Base-by-base conservation (phyloP, 2,888 invertebrate species). In the Eutolmus rufibarbis region DNA sequence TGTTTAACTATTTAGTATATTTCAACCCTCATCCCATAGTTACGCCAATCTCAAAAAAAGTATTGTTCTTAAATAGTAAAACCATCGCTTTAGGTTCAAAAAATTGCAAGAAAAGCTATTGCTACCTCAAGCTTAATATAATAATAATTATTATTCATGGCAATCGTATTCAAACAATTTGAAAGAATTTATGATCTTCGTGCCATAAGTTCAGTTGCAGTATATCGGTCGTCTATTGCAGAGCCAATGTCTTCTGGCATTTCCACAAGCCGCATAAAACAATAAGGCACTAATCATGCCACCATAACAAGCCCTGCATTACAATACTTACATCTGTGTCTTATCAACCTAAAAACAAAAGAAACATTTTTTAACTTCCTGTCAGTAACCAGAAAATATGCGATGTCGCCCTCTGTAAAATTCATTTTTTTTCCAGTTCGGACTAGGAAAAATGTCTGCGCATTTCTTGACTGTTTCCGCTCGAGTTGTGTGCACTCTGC, bases 271-370 rank as follows among this genome's bases (percentile, higher is more conserved):
- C 43, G n/a, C 85, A 31, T 74, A n/a, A 66, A 66, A 66, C 74
- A 85, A 74, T 85, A 85, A 85, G 40, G 85, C 74, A 74, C 74
- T 74, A 85, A 74, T 74, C 85, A 85, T 74, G 85, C 85, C 85
- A 85, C 40, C 74, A 85, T 85, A 85, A 85, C 74, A 74, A 85
- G 74, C 85, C 74, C 85, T 85, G 85, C 74, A 85, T 43, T 85
- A 43, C 74, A 74, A 46, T 85, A 85, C 28, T 85, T 66, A 66
- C 66, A 66, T 66, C 66, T 43, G n/a, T 46, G 31, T 28, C 85
- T 85, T 85, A 85, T 85, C 85, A 74, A 46, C n/a, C n/a, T 57
- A n/a, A 46, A 66, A 85, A 85, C 43, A 74, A 85, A 85, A 85
- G 74, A 74, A 66, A 85, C 66, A 28, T 74, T 74, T 74, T 28